Conservation (phyloP, 2,113 vertebrate species). For the Tympanuchus pallidicinctus region DNA sequence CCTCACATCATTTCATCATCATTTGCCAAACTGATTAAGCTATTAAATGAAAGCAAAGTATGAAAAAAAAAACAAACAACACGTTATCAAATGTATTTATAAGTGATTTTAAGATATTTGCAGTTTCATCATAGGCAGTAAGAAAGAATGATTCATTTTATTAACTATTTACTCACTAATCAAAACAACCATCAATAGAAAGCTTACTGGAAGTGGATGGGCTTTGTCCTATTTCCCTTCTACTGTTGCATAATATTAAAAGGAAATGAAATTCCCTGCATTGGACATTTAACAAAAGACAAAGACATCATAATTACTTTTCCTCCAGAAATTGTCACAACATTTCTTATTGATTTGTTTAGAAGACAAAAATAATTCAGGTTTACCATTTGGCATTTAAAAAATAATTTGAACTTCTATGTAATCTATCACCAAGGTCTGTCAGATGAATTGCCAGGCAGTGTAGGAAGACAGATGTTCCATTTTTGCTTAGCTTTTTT, state of each 20-base stretch:
- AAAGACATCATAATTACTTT: not conserved
- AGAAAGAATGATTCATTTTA: not conserved
- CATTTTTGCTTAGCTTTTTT: not conserved
- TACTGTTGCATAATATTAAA: not conserved
- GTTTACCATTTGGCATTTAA: not conserved
- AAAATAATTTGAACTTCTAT: not conserved
- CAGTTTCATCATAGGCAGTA: fast-evolving
- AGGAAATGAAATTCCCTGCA: not conserved
- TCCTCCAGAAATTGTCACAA: not conserved
- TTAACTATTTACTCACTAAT: not conserved
- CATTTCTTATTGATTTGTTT: not conserved
- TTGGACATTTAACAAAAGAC: not conserved
- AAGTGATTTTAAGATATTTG: not conserved
- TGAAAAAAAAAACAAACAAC: not conserved
- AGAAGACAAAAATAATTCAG: not conserved
- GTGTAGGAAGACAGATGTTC: not conserved
- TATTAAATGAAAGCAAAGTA: not conserved
- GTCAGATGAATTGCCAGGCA: not conserved
- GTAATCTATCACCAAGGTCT: not conserved
- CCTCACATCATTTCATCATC: not conserved
- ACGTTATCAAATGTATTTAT: not conserved
- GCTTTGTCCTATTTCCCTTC: not conserved
- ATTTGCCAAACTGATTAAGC: not conserved
- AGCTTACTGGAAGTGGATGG: not conserved
- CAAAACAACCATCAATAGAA: not conserved